Evolutionary conservation across 2,888 invertebrate genomes (phyloP).

Genomic region (Drosophila nigricruria): DNA sequence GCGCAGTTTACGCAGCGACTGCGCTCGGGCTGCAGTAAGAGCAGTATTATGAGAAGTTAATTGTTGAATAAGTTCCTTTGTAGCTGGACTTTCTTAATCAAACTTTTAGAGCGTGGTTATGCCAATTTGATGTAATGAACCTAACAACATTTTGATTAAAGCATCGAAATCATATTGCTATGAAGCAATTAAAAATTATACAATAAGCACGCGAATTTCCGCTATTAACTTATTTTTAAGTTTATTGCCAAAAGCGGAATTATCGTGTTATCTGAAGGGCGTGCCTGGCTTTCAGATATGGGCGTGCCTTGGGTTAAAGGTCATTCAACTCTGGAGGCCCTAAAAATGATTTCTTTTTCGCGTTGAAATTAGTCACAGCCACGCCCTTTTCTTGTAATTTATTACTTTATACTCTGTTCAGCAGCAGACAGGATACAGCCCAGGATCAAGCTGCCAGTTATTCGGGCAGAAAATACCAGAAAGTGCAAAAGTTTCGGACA

Average conservation of each 20-base stretch:
- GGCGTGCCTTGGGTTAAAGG: constrained; percentile 31
- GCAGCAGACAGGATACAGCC: constrained; percentile 32
- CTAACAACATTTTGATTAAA: not conserved
- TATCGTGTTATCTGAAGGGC: constrained; percentile 15
- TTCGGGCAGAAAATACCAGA: constrained; percentile 1
- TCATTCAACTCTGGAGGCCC: constrained; percentile 31
- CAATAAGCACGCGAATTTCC: not conserved
- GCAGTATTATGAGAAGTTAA: no score
- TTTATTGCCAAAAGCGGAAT: constrained; percentile 31
- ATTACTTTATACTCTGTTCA: constrained; percentile 69
- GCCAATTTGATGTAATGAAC: no score
- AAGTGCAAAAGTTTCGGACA: constrained; percentile 31
- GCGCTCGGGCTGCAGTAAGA: no score
- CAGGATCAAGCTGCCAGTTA: constrained; percentile 25
- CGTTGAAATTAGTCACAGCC: constrained; percentile 57
- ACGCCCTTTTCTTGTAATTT: constrained; percentile 70
- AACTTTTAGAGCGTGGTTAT: no score
- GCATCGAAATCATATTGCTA: not conserved
- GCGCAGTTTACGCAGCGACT: no score
- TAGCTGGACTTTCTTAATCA: no score
- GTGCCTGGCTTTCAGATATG: constrained; percentile 18
- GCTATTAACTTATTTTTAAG: constrained; percentile 5
- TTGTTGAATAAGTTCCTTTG: no score
- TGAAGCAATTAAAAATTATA: constrained; percentile 1
- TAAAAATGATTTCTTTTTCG: constrained; percentile 25